phyloP scores from a whole-genome alignment of 2,888 invertebrate species.

The Drosophila engyochracea region DNA sequence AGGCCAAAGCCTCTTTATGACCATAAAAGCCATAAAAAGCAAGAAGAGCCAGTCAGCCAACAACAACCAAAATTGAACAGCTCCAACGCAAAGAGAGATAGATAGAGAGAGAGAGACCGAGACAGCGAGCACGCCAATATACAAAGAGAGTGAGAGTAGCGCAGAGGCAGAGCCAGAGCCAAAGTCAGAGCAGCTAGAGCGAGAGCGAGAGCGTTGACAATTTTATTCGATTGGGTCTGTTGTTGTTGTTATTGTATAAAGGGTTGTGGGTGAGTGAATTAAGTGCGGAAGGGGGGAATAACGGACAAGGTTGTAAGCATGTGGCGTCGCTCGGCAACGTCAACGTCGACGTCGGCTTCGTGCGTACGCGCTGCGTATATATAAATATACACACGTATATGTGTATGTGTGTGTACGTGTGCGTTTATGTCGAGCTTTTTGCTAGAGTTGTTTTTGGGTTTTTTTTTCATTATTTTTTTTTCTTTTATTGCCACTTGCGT shows the following conservation, averaged over 20 bases:
- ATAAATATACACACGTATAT: conserved; percentile 7
- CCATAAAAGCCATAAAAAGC: conserved; percentile 78
- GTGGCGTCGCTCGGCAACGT: conserved; percentile 46
- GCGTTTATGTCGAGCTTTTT: conserved; percentile 41
- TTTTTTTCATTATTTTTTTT: conserved; percentile 46
- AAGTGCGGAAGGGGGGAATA: conserved; percentile 51
- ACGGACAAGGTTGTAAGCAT: conserved; percentile 77
- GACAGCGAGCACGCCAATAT: conserved; percentile 24
- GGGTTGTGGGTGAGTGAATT: conserved; percentile 51
- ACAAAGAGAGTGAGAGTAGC: conserved; percentile 23
- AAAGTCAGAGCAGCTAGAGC: conserved; percentile 20
- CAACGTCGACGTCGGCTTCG: conserved; percentile 15
- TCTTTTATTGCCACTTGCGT: conserved; percentile 72
- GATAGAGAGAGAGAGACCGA: conserved; percentile 4
- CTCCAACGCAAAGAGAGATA: conserved; percentile 33
- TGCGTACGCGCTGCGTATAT: conserved; percentile 30
- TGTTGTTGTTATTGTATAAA: conserved; percentile 37
- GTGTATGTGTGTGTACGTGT: conserved; percentile 8
- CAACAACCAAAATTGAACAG: conserved; percentile 48
- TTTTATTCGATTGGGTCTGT: conserved; percentile 62
- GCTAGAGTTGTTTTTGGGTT: conserved; percentile 51
- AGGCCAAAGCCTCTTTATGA: conserved; percentile 75
- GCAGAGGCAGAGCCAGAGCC: conserved; percentile 4
- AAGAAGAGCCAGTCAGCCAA: conserved; percentile 59
- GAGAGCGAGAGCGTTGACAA: conserved; percentile 45